Percentiles rank a stretch among this genome's conserved stretches.
phyloP scores from a whole-genome alignment of 2,797 vertebrate species.

The Mormyrops attenuatus region DNA sequence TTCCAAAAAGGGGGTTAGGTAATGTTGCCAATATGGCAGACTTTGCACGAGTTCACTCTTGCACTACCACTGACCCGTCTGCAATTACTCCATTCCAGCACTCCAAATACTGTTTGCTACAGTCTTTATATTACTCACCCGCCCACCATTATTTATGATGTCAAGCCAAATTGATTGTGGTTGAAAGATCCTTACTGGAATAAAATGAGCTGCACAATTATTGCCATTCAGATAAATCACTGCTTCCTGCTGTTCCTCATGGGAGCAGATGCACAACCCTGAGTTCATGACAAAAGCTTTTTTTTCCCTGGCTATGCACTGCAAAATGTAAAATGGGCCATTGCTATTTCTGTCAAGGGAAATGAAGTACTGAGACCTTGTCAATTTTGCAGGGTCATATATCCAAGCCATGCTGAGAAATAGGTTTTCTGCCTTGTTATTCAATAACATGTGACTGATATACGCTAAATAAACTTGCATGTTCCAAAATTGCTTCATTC shows the following conservation, averaged over 20 bases:
- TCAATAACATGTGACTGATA: constrained; percentile 6
- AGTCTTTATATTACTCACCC: constrained; percentile 40
- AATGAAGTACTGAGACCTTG: constrained; percentile 30
- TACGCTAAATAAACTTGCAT: constrained; percentile 5
- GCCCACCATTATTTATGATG: constrained; percentile 69
- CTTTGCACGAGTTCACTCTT: background rate
- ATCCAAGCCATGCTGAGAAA: constrained; percentile 14
- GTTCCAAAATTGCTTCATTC: background rate
- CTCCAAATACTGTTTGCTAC: constrained; percentile 23
- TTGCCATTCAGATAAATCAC: constrained; percentile 61
- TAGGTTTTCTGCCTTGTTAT: constrained; percentile 11
- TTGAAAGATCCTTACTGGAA: constrained; percentile 67
- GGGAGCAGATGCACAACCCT: constrained; percentile 47
- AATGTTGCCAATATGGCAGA: background rate
- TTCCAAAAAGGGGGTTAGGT: background rate
- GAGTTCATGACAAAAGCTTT: constrained; percentile 49
- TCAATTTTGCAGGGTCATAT: constrained; percentile 14
- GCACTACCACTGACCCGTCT: background rate
- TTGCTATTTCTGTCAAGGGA: constrained; percentile 38
- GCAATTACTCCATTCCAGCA: constrained; percentile 44
- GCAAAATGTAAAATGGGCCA: constrained; percentile 41
- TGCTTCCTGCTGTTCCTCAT: constrained; percentile 40
- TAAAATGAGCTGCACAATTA: constrained; percentile 74
- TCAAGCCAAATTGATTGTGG: constrained; percentile 68
- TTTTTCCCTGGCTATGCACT: constrained; percentile 35